Percentiles rank a stretch among this genome's conserved stretches.
These are phyloP conservation scores for Pristis pectinata DNA, from an alignment of 2,797 vertebrate species.

Conservation along the genomic window DNA sequence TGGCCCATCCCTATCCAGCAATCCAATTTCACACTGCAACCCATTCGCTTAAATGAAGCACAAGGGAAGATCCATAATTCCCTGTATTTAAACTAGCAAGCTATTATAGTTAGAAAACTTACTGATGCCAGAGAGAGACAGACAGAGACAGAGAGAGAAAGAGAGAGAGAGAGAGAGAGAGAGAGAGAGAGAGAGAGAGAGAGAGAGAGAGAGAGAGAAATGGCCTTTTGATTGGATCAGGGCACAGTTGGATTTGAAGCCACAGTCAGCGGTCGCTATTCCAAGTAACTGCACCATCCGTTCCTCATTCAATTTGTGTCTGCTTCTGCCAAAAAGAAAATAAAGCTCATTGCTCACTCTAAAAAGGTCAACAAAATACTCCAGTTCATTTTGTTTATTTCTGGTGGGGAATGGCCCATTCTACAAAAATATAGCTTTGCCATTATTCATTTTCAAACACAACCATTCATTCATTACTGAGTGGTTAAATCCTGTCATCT, in stretches of 20 bases:
- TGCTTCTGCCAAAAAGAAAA: not conserved
- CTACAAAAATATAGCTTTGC: not conserved
- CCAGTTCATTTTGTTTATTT: not conserved
- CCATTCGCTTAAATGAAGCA: not conserved
- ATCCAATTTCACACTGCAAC: not conserved
- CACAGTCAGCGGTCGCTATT: not conserved
- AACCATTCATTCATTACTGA: constrained; percentile 5
- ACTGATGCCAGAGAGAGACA: too few relatives aligned
- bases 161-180: too few relatives aligned
- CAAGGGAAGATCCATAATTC: not conserved
- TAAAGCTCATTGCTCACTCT: not conserved
- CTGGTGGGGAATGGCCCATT: not conserved
- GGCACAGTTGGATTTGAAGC: not conserved
- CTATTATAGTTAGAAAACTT: not conserved
- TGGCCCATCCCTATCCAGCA: too few relatives aligned
- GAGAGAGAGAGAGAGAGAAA: too few relatives aligned
- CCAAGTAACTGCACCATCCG: not conserved
- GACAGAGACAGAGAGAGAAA: too few relatives aligned
- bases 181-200: too few relatives aligned
- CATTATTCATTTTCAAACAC: constrained; percentile 28
- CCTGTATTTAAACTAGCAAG: too few relatives aligned
- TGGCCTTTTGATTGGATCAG: not conserved
- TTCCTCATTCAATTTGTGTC: not conserved
- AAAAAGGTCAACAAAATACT: constrained; percentile 15
- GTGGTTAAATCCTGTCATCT: constrained; percentile 7